phyloP scores from a whole-genome alignment of 1,140 invertebrate species.

The Bombus difficillimus region DNA sequence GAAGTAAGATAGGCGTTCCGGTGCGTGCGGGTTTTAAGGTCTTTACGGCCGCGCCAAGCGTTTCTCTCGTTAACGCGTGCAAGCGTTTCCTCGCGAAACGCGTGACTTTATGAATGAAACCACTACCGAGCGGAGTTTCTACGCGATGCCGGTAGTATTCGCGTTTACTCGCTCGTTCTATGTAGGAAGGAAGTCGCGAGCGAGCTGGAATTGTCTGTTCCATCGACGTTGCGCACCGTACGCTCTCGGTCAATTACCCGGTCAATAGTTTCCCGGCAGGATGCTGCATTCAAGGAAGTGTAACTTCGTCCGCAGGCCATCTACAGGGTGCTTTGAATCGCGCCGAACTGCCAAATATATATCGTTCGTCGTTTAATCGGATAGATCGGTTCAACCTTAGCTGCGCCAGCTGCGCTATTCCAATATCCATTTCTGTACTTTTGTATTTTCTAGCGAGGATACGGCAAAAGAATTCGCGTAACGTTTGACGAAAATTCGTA shows the following conservation, averaged over 20 bases:
- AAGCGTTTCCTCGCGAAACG: conserved; percentile 71
- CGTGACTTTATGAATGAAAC: conserved; percentile 81
- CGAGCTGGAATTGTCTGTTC: conserved; percentile 74
- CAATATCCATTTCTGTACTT: too few relatives aligned
- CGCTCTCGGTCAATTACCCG: conserved; percentile 44
- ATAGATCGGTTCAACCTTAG: conserved; percentile 24
- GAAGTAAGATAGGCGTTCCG: conserved; percentile 48
- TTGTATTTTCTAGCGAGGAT: too few relatives aligned
- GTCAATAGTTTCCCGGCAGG: conserved; percentile 76
- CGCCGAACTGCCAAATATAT: conserved; percentile 72
- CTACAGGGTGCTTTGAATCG: conserved; percentile 74
- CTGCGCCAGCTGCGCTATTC: too few relatives aligned
- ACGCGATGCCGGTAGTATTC: conserved; percentile 72
- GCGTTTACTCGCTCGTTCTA: conserved; percentile 77
- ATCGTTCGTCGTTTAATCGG: conserved; percentile 79
- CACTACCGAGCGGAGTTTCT: conserved; percentile 70
- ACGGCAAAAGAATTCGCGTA: too few relatives aligned
- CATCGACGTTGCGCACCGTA: conserved; percentile 47
- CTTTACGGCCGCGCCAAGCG: conserved; percentile 31
- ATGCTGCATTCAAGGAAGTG: conserved; percentile 79
- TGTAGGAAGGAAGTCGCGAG: conserved; percentile 78
- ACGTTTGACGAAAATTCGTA: too few relatives aligned
- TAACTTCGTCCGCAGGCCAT: conserved; percentile 65
- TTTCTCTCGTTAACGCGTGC: conserved; percentile 70
- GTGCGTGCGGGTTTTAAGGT: conserved; percentile 47